Base-by-base conservation (phyloP, 2,888 invertebrate species). In the Ecliptopera silaceata region DNA sequence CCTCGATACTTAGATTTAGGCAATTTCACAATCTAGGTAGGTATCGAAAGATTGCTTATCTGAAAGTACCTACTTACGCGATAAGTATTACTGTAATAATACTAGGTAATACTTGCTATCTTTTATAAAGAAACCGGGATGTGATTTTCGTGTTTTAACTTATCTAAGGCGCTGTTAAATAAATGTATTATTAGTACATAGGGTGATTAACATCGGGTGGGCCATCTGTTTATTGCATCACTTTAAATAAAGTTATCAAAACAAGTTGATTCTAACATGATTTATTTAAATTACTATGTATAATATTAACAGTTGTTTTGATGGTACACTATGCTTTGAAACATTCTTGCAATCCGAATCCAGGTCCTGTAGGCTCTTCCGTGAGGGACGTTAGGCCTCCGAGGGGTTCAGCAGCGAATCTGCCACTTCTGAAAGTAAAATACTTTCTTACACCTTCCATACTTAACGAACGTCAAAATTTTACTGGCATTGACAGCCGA, bases 361-460 rank as follows among this genome's bases (percentile, higher is more conserved):
- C 99, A 12, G 99, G 98, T 6, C 97, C 98, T 54, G 95, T 95
- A 5, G 99, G 99, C 64, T 96, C 95, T 70, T 95, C 94, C 13
- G 93, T 96, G 31, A 99, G 91, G 0, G 97, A 97, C 0, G 99
- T 99, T 10, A 98, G 93, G 4, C 96, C 96, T 22, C 95, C 96
- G 20, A 94, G 92, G 0, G 99, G 99, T 83, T 99, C 99, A 12
- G 96, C 94, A 0, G 99, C 97, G 86, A 95, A 97, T 72, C 99
- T 94, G 29, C 98, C 98, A 82, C 93, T 97, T 79, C 97, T 95
- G 61, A 12, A 65, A 64, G 11, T 11, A 59, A 43, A 44, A 15
- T 8, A 36, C 13, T 26, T 26, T 26, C 10, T 26, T 4, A 26
- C 5, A 26, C 1, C 26, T 6, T 6, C 26, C 6, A 26, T 8